Percentiles rank a stretch among this genome's conserved stretches.
Conservation (phyloP, 1,140 invertebrate genomes). For the Pseudomyrmex dendroicus region DNA sequence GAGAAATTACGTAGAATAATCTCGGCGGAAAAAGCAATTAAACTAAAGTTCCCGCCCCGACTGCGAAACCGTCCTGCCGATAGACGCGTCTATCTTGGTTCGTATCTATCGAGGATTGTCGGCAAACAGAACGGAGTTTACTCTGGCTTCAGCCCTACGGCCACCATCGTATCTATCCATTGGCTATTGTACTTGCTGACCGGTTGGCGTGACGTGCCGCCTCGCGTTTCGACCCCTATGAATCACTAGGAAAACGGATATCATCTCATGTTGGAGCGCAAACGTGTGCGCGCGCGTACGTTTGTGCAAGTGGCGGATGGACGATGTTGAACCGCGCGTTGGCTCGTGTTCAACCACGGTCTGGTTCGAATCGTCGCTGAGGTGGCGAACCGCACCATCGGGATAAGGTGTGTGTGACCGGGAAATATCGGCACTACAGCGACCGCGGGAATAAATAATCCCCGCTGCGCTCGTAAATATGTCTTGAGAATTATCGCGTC, state of each 20-base stretch:
- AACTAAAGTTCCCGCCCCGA: conserved; percentile 41
- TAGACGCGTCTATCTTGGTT: conserved; percentile 39
- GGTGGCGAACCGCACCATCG: not conserved
- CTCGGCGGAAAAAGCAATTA: conserved; percentile 53
- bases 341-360: conserved; percentile 37
- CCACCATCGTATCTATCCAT: not conserved
- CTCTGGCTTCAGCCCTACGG: conserved; percentile 22
- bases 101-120: conserved; percentile 21
- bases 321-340: conserved; percentile 18
- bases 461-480: not conserved
- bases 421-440: not conserved
- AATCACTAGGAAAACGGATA: conserved; percentile 65
- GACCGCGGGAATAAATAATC: conserved; percentile 23
- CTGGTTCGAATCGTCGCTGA: not conserved
- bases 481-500: conserved; percentile 29
- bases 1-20: conserved; percentile 46
- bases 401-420: conserved; percentile 14
- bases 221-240: conserved; percentile 59
- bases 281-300: conserved; percentile 27
- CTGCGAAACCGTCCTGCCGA: conserved; percentile 18
- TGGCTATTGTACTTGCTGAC: conserved; percentile 64
- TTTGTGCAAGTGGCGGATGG: not conserved
- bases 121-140: conserved; percentile 31
- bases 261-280: conserved; percentile 36
- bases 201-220: conserved; percentile 37